Base-by-base conservation (phyloP, 64 coral and sea anemone genomes). In the Hydrozoanthus tunicans region DNA sequence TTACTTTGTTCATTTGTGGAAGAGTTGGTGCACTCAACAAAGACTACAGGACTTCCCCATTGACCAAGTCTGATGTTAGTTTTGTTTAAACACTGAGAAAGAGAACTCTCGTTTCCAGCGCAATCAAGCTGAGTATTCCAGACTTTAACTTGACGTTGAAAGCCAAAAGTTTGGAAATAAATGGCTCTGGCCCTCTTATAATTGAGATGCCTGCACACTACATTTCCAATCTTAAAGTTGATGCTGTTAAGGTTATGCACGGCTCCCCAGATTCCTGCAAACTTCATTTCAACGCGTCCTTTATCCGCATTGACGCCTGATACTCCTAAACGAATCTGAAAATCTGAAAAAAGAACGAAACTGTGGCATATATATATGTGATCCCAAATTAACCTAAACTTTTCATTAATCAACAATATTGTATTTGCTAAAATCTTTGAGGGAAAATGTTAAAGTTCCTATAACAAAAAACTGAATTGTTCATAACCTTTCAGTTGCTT, bases 151-250 rank as follows among this genome's bases (percentile, higher is more conserved):
- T 25, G 8, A 11, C 6, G 6, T 26, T 2, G 3, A 4, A 10
- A 3, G 57, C 79, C 56, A 81, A 4, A 24, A 32, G 7, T 9
- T 56, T 81, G 1, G n/a, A 5, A 0, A 81, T 11, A 81, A 60
- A 81, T 62, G 61, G 80, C 53, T 51, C 70, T 24, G 4, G 80
- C 91, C 63, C 79, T 17, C 14, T 57, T 62, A 14, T 85, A 92
- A 6, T 76, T 76, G 66, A 92, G 76, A 11, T 92, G 81, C 10
- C 80, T 81, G 64, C 91, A 92, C 13, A 85, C 91, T 2, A 92
- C 91, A 53, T 81, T 92, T 64, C 80, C 91, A 24, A 64, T 68
- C 56, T 76, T 73, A 27, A 78, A 60, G 10, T 77, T 77, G 51
- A 77, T 70, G 70, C 86, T 60, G 1, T 73, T 58, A 20, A 1